Conservation (phyloP, 2,113 vertebrate species). For the Clupea harengus region DNA sequence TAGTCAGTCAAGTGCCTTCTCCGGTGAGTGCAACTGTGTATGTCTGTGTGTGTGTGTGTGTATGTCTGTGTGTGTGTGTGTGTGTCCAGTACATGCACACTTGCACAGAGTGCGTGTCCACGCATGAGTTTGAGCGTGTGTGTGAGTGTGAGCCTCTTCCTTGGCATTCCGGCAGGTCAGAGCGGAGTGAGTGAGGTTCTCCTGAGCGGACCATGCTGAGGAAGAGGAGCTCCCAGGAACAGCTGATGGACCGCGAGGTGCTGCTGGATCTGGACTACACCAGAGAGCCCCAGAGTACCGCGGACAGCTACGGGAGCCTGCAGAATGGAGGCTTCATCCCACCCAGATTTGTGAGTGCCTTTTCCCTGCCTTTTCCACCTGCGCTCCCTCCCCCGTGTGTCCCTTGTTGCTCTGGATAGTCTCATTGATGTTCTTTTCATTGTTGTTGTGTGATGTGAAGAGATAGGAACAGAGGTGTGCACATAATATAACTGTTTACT, state of each 20-base stretch:
- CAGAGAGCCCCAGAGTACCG: constrained; percentile 48
- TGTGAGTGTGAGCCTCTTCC: not conserved
- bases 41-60: constrained; percentile 12
- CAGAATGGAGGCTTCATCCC: constrained; percentile 65
- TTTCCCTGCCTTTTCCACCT: not conserved
- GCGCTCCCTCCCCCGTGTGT: too few relatives aligned
- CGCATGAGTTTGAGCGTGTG: not conserved
- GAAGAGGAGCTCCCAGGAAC: constrained; percentile 59
- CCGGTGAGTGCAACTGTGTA: not conserved
- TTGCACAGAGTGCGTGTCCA: not conserved
- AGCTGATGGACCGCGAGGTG: constrained; percentile 61
- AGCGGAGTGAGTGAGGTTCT: not conserved
- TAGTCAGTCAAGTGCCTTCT: constrained; percentile 18
- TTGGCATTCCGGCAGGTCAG: not conserved
- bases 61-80: constrained; percentile 17
- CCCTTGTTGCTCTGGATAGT: not conserved
- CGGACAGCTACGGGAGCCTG: constrained; percentile 66
- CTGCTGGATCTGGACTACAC: constrained; percentile 64
- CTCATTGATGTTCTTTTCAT: not conserved
- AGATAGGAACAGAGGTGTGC: not conserved
- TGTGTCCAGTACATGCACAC: constrained; percentile 3
- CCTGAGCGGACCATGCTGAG: constrained; percentile 60
- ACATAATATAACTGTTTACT: not conserved
- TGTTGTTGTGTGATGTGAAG: not conserved
- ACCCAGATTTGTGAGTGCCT: constrained; percentile 69